phyloP scores from a whole-genome alignment of 2,113 vertebrate genomes.

The Rhizomys pruinosus region DNA sequence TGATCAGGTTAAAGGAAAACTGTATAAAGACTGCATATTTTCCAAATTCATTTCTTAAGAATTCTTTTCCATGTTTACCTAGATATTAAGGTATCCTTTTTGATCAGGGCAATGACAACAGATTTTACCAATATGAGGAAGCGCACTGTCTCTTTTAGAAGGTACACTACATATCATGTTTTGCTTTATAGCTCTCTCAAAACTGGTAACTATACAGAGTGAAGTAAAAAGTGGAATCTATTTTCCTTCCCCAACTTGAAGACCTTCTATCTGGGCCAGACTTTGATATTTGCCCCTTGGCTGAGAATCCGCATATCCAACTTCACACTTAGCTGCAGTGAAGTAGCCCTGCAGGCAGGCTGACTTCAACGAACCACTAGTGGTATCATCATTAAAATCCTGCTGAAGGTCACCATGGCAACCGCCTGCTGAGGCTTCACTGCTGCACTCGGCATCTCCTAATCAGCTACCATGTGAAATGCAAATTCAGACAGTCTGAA shows the following conservation, averaged over 20 bases:
- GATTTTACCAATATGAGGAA: constrained; percentile 45
- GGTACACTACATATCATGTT: neutral
- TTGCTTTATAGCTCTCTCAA: constrained; percentile 73
- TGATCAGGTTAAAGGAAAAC: constrained; percentile 48
- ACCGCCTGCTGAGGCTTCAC: constrained; percentile 95
- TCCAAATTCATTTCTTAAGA: neutral
- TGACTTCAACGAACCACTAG: constrained; percentile 92
- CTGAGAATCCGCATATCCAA: constrained; percentile 86
- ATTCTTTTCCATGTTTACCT: constrained; percentile 51
- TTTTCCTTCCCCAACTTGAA: constrained; percentile 82
- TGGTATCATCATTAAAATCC: constrained; percentile 97
- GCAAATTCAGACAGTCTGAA: constrained; percentile 99
- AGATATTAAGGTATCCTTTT: neutral
- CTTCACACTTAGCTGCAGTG: constrained; percentile 90
- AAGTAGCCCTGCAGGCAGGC: constrained; percentile 93
- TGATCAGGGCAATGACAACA: constrained; percentile 38
- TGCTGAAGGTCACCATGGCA: constrained; percentile 97
- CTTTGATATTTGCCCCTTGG: constrained; percentile 90
- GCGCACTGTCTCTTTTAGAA: neutral
- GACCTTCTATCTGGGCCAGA: constrained; percentile 87
- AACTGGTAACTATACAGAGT: constrained; percentile 60
- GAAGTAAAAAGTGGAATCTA: constrained; percentile 76
- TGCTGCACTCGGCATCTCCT: constrained; percentile 91
- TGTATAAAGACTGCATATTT: neutral
- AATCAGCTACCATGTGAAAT: constrained; percentile 97